Percentiles rank a stretch among this genome's conserved stretches.
phyloP scores from a whole-genome alignment of 1,140 invertebrate species.

The Lordiphosa collinella region DNA sequence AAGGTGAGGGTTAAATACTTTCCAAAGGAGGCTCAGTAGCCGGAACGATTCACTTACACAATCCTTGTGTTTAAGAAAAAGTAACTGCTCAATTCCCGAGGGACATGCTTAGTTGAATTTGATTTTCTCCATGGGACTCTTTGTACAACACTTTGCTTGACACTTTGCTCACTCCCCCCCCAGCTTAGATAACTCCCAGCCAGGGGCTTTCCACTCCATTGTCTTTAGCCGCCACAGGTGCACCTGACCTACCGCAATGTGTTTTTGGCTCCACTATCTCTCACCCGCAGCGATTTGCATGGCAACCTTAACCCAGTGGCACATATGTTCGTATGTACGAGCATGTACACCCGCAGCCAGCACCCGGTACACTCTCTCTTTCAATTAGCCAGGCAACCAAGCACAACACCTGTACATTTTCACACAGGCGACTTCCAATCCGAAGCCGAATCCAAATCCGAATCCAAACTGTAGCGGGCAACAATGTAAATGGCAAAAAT shows the following conservation, averaged over 20 bases:
- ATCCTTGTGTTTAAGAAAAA: too few relatives aligned
- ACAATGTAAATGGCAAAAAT: slow-evolving; percentile 46
- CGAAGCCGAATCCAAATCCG: neutral
- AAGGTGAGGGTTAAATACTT: too few relatives aligned
- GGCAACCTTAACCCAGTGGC: slow-evolving; percentile 71
- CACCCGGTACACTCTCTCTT: slow-evolving; percentile 46
- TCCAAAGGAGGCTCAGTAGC: too few relatives aligned
- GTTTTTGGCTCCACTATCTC: slow-evolving; percentile 4
- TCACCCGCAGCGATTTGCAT: slow-evolving; percentile 37
- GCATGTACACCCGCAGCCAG: neutral
- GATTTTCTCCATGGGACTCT: too few relatives aligned
- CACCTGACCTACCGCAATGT: slow-evolving; percentile 39
- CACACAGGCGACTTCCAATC: slow-evolving; percentile 27
- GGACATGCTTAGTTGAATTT: too few relatives aligned
- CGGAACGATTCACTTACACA: too few relatives aligned
- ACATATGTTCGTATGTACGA: slow-evolving; percentile 27
- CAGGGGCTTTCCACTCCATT: slow-evolving; percentile 27
- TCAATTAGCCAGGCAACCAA: slow-evolving; percentile 38
- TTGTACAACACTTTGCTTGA: too few relatives aligned
- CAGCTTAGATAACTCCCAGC: slow-evolving; percentile 4
- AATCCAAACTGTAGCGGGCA: neutral
- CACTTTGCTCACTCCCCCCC: too few relatives aligned
- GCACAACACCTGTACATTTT: slow-evolving; percentile 38
- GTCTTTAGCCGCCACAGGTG: neutral
- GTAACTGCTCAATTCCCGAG: too few relatives aligned